phyloP scores from a whole-genome alignment of 1,140 invertebrate genomes.

The Zaprionus nigranus region DNA sequence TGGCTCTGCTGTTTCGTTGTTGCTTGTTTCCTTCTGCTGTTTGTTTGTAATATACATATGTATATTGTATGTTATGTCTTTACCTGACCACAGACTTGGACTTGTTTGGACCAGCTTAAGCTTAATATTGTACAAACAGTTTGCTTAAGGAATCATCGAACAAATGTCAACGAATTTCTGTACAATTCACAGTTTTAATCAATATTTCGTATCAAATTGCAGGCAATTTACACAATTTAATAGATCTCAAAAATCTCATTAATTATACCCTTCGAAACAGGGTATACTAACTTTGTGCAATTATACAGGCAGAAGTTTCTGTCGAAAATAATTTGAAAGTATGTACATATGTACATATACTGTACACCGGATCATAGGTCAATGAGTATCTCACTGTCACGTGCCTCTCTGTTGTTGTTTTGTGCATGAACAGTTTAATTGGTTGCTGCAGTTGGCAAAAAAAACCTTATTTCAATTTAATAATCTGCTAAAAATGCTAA shows the following conservation, averaged over 20 bases:
- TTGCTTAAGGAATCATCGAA: not conserved
- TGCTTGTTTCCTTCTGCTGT: slow-evolving; percentile 6
- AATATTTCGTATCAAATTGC: not conserved
- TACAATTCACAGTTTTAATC: not conserved
- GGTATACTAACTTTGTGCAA: too few species aligned
- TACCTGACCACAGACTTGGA: slow-evolving; percentile 3
- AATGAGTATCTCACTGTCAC: too few species aligned
- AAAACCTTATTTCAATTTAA: not conserved
- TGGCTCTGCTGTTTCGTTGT: slow-evolving; percentile 2
- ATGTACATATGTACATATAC: too few species aligned
- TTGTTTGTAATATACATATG: slow-evolving; percentile 3
- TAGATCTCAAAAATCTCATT: not conserved
- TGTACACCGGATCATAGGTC: too few species aligned
- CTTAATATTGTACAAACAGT: not conserved
- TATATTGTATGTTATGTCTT: too few species aligned
- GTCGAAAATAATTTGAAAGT: too few species aligned
- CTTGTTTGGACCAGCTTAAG: slow-evolving; percentile 2
- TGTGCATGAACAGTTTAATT: not conserved
- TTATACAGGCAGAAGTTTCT: too few species aligned
- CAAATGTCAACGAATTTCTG: not conserved
- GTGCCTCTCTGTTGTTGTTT: too few species aligned
- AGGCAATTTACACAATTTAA: not conserved
- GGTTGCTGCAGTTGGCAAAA: not conserved
- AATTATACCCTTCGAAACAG: too few species aligned
- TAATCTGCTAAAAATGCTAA: slow-evolving; percentile 31